These are phyloP conservation scores for Pempheris klunzingeri DNA, from an alignment of 2,797 vertebrate genomes.

Conservation along the genomic window DNA sequence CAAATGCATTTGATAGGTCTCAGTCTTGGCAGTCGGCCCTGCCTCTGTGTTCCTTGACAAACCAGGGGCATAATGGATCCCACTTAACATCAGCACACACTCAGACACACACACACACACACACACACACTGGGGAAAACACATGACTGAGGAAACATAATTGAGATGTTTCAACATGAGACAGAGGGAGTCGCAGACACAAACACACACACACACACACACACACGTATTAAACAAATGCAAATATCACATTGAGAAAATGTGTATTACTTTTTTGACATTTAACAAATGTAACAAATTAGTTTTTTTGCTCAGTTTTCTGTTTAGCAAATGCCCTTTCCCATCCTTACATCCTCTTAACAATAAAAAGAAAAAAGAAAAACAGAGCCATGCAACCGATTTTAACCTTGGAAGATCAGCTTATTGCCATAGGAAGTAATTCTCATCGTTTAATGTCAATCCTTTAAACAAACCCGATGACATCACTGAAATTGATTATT, in stretches of 20 bases:
- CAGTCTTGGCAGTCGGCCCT: constrained; percentile 62
- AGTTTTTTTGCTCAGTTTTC: not conserved
- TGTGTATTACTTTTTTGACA: not conserved
- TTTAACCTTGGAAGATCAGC: not conserved
- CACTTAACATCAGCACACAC: constrained; percentile 32
- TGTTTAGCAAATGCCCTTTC: not conserved
- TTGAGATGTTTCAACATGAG: constrained; percentile 61
- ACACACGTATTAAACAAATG: constrained; percentile 12
- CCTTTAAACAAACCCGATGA: too few relatives aligned
- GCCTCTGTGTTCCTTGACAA: constrained; percentile 60
- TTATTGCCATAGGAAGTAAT: not conserved
- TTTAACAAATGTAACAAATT: constrained; percentile 11
- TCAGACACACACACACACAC: constrained; percentile 18
- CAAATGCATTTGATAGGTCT: constrained; percentile 38
- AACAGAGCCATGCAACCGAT: not conserved
- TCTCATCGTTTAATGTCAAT: not conserved
- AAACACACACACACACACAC: constrained; percentile 32
- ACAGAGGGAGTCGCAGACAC: constrained; percentile 37
- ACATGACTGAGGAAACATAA: constrained; percentile 47
- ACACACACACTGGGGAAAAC: constrained; percentile 14
- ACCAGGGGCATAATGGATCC: constrained; percentile 57
- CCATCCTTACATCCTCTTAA: not conserved
- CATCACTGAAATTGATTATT: not conserved
- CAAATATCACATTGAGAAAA: not conserved
- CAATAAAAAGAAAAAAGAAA: not conserved